A percentile compares a stretch with the other conserved stretches of the same genome.
Evolutionary conservation across 2,888 invertebrate genomes (phyloP).

Genomic region (Argyresthia goedartella): DNA sequence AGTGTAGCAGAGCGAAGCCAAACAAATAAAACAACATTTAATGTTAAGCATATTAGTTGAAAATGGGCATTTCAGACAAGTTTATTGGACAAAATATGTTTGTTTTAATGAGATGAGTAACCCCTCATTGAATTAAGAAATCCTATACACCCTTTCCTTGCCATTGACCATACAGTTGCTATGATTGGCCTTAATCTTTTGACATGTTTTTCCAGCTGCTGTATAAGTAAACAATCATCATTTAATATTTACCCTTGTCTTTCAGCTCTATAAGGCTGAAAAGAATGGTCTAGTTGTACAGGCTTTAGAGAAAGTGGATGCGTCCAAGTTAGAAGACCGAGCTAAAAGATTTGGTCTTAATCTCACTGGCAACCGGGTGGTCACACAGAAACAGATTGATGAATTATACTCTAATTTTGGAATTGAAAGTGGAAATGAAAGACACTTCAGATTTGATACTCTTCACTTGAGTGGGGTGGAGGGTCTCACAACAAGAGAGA

Average conservation of each 20-base stretch:
- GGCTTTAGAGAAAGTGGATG: conserved; percentile 52
- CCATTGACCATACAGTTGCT: no score
- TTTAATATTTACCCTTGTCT: conserved; percentile 11
- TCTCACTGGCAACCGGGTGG: conserved; percentile 46
- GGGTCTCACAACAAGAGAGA: conserved; percentile 81
- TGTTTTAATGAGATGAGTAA: no score
- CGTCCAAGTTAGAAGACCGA: conserved; percentile 50
- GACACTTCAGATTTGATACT: conserved; percentile 78
- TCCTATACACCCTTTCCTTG: no score
- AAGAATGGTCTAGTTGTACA: conserved; percentile 41
- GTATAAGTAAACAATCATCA: no score
- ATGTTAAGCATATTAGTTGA: no score
- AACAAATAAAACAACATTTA: no score
- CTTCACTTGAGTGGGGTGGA: conserved; percentile 82
- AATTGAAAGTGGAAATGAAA: conserved; percentile 68
- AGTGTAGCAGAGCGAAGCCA: no score
- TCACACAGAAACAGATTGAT: conserved; percentile 60
- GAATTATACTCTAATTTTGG: conserved; percentile 54
- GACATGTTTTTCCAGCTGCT: no score
- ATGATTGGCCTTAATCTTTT: no score
- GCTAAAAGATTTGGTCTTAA: conserved; percentile 57
- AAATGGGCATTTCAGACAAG: no score
- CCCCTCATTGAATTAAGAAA: no score
- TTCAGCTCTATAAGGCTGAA: conserved; percentile 42
- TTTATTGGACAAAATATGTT: no score